These are phyloP conservation scores for Strix aluco DNA, from an alignment of 2,113 vertebrate species.

Conservation along the genomic window DNA sequence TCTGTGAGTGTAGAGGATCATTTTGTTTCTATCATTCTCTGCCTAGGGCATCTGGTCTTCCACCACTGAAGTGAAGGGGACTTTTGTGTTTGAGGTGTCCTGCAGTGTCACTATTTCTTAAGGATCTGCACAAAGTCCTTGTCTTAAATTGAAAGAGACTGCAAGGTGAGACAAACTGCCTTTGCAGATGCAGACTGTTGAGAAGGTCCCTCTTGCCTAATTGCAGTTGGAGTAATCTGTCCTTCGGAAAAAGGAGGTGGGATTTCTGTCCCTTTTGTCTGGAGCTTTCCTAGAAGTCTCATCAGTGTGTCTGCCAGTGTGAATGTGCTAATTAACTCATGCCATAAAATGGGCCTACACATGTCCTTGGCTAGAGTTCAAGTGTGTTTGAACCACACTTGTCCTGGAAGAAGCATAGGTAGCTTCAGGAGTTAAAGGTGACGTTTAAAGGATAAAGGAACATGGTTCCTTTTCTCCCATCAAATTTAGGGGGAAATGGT, in stretches of 20 bases:
- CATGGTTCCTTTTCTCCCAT: neutral
- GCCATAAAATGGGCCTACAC: neutral
- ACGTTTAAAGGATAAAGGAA: neutral
- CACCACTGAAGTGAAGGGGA: neutral
- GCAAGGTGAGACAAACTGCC: neutral
- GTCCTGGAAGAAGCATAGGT: neutral
- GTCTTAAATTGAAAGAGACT: neutral
- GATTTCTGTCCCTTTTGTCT: neutral
- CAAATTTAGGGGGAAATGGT: neutral
- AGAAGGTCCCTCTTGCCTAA: neutral
- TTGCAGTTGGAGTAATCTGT: neutral
- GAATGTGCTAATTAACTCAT: neutral
- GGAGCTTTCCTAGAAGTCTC: neutral
- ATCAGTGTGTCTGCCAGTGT: neutral
- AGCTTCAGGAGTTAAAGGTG: neutral
- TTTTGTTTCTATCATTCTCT: neutral
- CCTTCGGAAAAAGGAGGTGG: neutral
- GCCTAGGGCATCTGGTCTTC: neutral
- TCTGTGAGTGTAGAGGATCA: neutral
- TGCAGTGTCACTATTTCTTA: neutral
- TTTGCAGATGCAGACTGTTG: neutral
- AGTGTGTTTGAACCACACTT: neutral
- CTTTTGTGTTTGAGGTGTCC: neutral
- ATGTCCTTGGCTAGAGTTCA: neutral
- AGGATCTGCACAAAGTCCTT: neutral